These are phyloP conservation scores for Sorex araneus DNA, from an alignment of 2,113 vertebrate genomes.

Conservation along the genomic window DNA sequence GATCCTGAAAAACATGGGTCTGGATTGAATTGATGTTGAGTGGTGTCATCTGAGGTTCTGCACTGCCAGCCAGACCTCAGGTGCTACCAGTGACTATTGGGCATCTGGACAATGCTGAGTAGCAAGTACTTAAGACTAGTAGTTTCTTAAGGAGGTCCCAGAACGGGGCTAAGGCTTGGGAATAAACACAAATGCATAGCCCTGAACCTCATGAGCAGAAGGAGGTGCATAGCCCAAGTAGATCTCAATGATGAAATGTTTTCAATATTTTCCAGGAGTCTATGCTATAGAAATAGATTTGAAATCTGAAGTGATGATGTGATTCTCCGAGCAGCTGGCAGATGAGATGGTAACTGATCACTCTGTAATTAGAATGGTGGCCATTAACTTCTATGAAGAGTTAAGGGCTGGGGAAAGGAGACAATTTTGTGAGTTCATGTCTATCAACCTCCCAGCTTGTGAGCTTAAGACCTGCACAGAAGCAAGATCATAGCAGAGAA, in stretches of 20 bases:
- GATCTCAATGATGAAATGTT: not conserved
- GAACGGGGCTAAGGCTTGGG: too few relatives aligned
- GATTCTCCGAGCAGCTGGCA: not conserved
- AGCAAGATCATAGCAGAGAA: not conserved
- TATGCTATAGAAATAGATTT: not conserved
- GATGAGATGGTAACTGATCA: not conserved
- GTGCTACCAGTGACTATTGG: not conserved
- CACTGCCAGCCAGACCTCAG: not conserved
- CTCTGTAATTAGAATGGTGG: not conserved
- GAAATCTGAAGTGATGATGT: not conserved
- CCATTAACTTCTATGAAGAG: slow-evolving; percentile 8
- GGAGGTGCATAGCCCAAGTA: not conserved
- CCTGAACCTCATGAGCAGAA: not conserved
- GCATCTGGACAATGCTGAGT: not conserved
- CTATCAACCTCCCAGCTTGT: not conserved
- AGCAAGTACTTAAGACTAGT: not conserved
- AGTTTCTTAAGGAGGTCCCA: not conserved
- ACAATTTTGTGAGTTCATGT: not conserved
- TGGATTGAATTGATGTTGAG: not conserved
- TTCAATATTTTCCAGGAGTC: not conserved
- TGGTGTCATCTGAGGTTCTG: not conserved
- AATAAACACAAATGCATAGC: not conserved
- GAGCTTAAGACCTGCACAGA: not conserved
- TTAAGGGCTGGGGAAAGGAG: fast-evolving
- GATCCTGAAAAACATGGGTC: not conserved